Evolutionary conservation across 37 sponge, comb jelly and placozoan species (phyloP), one percentile per base, ranked within the genome.

Genomic region (Axinella damicornis): DNA sequence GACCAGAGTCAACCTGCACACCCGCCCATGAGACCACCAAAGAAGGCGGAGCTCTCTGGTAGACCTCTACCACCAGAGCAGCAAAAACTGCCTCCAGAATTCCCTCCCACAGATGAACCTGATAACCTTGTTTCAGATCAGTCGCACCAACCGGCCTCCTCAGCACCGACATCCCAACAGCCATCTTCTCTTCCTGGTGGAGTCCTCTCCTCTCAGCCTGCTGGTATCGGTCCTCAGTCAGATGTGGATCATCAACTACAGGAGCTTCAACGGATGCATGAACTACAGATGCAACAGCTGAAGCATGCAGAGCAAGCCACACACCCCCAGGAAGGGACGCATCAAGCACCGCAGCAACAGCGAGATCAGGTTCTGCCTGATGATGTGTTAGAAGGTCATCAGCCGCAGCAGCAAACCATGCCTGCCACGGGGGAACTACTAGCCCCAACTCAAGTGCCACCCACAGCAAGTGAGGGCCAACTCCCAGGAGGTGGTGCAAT

Each of bases 11-110:
- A 19, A 21, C 27, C 30, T 12, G 40, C 39, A 13, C n/a, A 31
- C n/a, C 57, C 71, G 53, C 89, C 89, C 14, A 89, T 87, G 60
- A 54, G 93, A 22, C 93, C 93, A 39, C 93, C 93, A 32, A 93
- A 93, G 74, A 85, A 83, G 71, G 58, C 71, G 2, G 89, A 88
- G 53, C 69, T 88, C 14, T 74, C 85, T 30, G 93, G 93, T 18
- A 89, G 70, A 20, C 89, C 89, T 19, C 62, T 92, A 14, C 52
- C 25, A 53, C 39, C 76, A 59, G 57, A 74, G 25, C 75, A 61
- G 19, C 41, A 5, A 13, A 30, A 28, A 17, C 52, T 59, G 0
- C 61, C 69, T 57, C 32, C 76, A 33, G 52, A 46, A 75, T 1
- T 22, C 65, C 33, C 53, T 30, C 35, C 65, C 0, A 41, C n/a